phyloP scores from a whole-genome alignment of 2,797 vertebrate genomes.

The Rallus crepitans region DNA sequence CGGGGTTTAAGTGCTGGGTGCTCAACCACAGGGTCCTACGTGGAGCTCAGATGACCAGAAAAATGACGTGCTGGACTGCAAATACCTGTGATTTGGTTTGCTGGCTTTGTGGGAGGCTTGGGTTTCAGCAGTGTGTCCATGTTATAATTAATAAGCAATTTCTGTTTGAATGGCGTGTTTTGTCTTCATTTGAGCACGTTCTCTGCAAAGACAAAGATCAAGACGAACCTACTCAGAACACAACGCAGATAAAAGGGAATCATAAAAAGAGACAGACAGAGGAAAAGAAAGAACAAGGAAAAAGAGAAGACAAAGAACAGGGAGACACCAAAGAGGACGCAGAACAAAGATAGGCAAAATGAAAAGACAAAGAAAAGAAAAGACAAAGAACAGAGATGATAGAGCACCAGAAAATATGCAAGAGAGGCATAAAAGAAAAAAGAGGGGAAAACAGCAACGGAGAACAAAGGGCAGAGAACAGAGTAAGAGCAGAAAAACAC shows the following conservation, averaged over 20 bases:
- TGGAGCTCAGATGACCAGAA: background rate
- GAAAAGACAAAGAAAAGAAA: slow-evolving; percentile 67
- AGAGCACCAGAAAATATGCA: slow-evolving; percentile 65
- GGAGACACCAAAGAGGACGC: slow-evolving; percentile 68
- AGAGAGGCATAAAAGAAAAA: slow-evolving; percentile 58
- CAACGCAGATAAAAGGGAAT: slow-evolving; percentile 66
- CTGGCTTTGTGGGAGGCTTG: slow-evolving; percentile 50
- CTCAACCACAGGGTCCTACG: accelerated
- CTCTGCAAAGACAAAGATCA: slow-evolving; percentile 70
- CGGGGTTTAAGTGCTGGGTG: background rate
- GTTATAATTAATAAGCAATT: slow-evolving; percentile 69
- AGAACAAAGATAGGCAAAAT: slow-evolving; percentile 72
- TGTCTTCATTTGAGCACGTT: slow-evolving; percentile 70
- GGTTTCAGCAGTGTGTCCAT: background rate
- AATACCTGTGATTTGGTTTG: background rate
- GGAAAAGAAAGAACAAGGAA: slow-evolving; percentile 68
- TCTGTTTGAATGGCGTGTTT: slow-evolving; percentile 63
- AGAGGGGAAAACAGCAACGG: background rate
- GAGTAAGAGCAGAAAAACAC: slow-evolving; percentile 32
- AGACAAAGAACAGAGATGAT: slow-evolving; percentile 66
- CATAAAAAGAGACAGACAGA: slow-evolving; percentile 70
- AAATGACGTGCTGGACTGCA: background rate
- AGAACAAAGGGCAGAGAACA: slow-evolving; percentile 67
- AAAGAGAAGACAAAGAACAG: slow-evolving; percentile 73
- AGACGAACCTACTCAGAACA: slow-evolving; percentile 66